phyloP scores from a whole-genome alignment of 2,113 vertebrate genomes.

The Alaudala cheleensis region DNA sequence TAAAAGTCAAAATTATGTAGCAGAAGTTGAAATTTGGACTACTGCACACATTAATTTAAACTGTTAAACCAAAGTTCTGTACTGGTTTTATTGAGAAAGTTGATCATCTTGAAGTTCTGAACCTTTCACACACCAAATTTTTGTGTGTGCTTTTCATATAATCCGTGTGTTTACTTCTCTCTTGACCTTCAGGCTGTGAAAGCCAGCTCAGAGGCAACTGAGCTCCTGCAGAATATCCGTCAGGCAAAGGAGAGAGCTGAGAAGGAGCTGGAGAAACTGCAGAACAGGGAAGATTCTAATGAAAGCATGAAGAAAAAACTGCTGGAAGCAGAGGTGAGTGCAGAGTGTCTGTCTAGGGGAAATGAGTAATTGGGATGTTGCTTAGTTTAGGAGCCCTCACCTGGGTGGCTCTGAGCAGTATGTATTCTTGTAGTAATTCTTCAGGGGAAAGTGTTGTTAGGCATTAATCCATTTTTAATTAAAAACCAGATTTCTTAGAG shows the following conservation, averaged over 20 bases:
- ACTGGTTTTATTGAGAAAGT: not conserved
- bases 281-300: constrained; percentile 90
- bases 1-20: not conserved
- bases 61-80: not conserved
- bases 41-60: not conserved
- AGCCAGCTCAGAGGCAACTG: constrained; percentile 92
- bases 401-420: not conserved
- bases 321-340: constrained; percentile 88
- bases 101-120: not conserved
- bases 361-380: not conserved
- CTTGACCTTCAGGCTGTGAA: constrained; percentile 82
- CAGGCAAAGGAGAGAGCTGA: constrained; percentile 93
- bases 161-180: not conserved
- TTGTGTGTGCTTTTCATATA: not conserved
- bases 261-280: constrained; percentile 90
- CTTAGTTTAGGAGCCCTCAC: not conserved
- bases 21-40: not conserved
- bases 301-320: constrained; percentile 94
- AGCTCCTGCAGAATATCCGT: constrained; percentile 90
- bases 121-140: not conserved
- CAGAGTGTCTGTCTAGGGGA: not conserved
- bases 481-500: not conserved
- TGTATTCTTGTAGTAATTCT: not conserved
- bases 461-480: not conserved
- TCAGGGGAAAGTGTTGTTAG: not conserved